phyloP scores from a whole-genome alignment of 2,113 vertebrate species.

The Scomber colias region DNA sequence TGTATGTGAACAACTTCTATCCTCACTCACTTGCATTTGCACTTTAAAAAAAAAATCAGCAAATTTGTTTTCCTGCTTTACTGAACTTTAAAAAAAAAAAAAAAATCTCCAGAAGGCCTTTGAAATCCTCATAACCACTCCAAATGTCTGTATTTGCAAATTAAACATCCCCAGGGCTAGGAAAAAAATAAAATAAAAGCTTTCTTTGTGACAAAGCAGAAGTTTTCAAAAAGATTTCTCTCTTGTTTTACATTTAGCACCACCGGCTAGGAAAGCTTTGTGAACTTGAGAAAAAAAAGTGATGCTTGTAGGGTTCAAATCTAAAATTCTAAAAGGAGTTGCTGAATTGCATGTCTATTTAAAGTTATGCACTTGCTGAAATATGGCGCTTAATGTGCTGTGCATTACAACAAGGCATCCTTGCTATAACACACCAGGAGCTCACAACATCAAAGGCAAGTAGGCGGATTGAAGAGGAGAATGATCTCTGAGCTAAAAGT shows the following conservation, averaged over 20 bases:
- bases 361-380: slow-evolving; percentile 29
- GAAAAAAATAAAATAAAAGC: background rate
- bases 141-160: slow-evolving; percentile 28
- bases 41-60: slow-evolving; percentile 20
- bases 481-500: slow-evolving; percentile 26
- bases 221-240: slow-evolving; percentile 15
- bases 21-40: slow-evolving; percentile 17
- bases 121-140: slow-evolving; percentile 11
- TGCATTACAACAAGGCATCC: slow-evolving; percentile 22
- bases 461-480: slow-evolving; percentile 13
- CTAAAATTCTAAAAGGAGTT: slow-evolving; percentile 3
- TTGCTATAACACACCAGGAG: slow-evolving; percentile 22
- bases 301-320: slow-evolving; percentile 14
- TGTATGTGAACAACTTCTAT: background rate
- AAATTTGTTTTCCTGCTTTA: background rate
- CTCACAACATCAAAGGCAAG: slow-evolving; percentile 46
- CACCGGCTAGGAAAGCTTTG: slow-evolving; percentile 1
- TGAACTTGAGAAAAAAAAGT: background rate
- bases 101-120: background rate
- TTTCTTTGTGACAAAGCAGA: slow-evolving; percentile 34
- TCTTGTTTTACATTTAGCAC: background rate
- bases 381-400: slow-evolving; percentile 3
- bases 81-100: background rate
- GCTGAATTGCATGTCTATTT: slow-evolving; percentile 29
- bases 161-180: background rate